Conservation (phyloP, 2,113 vertebrate genomes). For the human (Homo sapiens) region GRCh38 chrX:152044001-152044500, state of each 20-base stretch:
- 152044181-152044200: neutral
- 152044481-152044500: neutral
- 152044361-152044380: neutral
- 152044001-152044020: too few relatives aligned
- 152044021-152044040: too few relatives aligned
- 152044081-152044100: neutral
- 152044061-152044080: too few relatives aligned
- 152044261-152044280: neutral
- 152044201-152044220: neutral
- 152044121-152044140: neutral
- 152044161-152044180: neutral
- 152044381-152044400: neutral
- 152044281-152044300: neutral
- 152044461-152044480: neutral
- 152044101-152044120: neutral
- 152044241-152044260: neutral
- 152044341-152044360: neutral
- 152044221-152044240: neutral
- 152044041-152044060: too few relatives aligned
- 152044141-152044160: neutral
- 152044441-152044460: neutral
- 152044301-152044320: neutral
- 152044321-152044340: neutral
- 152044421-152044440: neutral
- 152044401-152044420: neutral